Evolutionary conservation across 53 echinoderm and acorn worm species (phyloP).

Genomic region (Echinometra lucunter): DNA sequence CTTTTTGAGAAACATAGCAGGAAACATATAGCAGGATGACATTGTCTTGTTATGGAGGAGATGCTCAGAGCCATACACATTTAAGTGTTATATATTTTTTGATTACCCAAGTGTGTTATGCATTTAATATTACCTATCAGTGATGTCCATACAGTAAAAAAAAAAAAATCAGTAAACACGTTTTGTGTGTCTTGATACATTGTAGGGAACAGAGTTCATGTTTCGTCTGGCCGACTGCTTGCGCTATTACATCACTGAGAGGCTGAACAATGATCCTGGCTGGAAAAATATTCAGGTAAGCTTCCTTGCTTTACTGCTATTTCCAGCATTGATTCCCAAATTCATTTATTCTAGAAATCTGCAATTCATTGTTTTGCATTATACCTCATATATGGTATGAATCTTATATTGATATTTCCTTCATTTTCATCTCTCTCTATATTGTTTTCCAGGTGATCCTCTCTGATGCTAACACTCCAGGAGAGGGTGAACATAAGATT

Average conservation of each 20-base stretch:
- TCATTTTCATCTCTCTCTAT: neutral
- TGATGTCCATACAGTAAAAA: no score
- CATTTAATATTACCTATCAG: no score
- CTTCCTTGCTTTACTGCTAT: neutral
- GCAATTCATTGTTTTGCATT: no score
- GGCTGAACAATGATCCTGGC: constrained; percentile 86
- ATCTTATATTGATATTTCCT: neutral
- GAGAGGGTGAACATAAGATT: constrained; percentile 99
- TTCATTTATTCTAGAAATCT: no score
- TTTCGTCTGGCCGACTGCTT: constrained; percentile 95
- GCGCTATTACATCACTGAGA: constrained; percentile 91
- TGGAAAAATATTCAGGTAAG: constrained; percentile 91
- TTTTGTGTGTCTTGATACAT: neutral
- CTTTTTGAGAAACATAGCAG: no score
- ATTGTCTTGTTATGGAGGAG: no score
- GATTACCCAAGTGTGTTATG: no score
- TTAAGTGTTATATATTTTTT: no score
- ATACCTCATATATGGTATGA: neutral
- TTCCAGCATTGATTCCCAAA: no score
- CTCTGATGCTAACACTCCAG: constrained; percentile 98
- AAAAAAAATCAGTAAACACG: no score
- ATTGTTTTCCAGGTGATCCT: constrained; percentile 82
- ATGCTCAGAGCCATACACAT: no score
- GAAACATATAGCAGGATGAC: no score
- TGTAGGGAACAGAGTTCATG: constrained; percentile 98